Evolutionary conservation across 2,888 invertebrate species (phyloP), one percentile per base, ranked within the genome.

Genomic region (Pachymerium ferrugineum): DNA sequence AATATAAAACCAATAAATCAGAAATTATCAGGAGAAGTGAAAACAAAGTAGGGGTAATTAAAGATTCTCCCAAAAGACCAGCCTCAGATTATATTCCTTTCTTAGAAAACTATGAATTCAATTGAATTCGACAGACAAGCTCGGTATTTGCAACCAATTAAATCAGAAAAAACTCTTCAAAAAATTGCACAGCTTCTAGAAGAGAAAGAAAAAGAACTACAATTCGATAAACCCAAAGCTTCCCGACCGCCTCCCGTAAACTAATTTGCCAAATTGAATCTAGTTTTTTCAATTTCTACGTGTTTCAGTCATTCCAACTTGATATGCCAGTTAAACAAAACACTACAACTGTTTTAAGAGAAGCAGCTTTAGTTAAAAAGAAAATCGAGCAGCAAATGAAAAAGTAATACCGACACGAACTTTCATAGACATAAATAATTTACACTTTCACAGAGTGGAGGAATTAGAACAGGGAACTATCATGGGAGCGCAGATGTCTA

Each of bases 181-280:
- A 68, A 31, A 68, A 68, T 68, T 29, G 68, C 68, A 30, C 25
- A 16, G n/a, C 16, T 68, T 8, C n/a, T 68, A n/a, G 68, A 68
- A 29, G 68, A 14, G 14, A 29, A 12, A 68, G 68, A 68, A 30
- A 31, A 68, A 68, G 31, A 68, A 68, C 16, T 68, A 28, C 68
- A 68, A 31, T 68, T 68, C 29, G 31, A 68, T 31, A 68, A 68
- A 68, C n/a, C 8, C 14, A 68, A 68, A 68, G 22, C 4, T 8
- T 3, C n/a, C 16, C 25, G 28, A 16, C 16, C 28, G 28, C 68
- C 68, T 14, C 19, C 16, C 10, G 47, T 54, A 54, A 54, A 8
- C 28, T 12, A 68, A 67, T 1, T 19, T 16, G 67, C 28, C 16
- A 67, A 16, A 22, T 67, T 67, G 16, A 67, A n/a, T 67, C 28